Evolutionary conservation across 2,888 invertebrate species (phyloP).

Genomic region (Pardosa pseudoannulata): DNA sequence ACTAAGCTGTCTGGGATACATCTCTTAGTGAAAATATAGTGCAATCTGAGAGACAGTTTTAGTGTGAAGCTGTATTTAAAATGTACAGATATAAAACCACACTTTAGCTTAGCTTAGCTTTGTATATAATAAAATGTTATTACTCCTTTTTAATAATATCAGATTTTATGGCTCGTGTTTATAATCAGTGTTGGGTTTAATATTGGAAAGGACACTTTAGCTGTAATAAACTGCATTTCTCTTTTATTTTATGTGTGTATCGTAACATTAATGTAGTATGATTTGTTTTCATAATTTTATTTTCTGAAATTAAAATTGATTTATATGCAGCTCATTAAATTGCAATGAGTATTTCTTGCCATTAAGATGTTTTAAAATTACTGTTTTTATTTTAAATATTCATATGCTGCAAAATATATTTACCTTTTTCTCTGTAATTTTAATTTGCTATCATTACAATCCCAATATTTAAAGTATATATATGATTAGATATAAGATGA

Average conservation of each 20-base stretch:
- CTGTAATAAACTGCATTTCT: neutral
- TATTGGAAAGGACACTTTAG: slow-evolving; percentile 17
- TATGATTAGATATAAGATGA: no score
- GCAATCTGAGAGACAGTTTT: slow-evolving; percentile 57
- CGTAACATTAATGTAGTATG: neutral
- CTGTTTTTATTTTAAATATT: no score
- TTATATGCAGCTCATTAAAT: neutral
- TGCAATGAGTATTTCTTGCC: no score
- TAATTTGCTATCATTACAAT: no score
- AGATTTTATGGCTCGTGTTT: slow-evolving; percentile 67
- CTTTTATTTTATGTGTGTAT: neutral
- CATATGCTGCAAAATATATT: no score
- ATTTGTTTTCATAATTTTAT: neutral
- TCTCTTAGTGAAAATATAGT: slow-evolving; percentile 43
- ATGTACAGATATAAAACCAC: slow-evolving; percentile 63
- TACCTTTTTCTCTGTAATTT: no score
- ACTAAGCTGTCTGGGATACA: slow-evolving; percentile 10
- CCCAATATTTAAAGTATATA: no score
- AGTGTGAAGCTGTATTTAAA: slow-evolving; percentile 52
- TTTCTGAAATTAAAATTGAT: neutral
- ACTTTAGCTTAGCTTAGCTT: slow-evolving; percentile 56
- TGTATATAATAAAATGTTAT: slow-evolving; percentile 65
- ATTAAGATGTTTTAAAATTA: no score
- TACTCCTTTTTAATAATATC: slow-evolving; percentile 60
- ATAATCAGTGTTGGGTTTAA: slow-evolving; percentile 39